Conservation (phyloP, 2,888 invertebrate genomes). For the Nomada fabriciana region DNA sequence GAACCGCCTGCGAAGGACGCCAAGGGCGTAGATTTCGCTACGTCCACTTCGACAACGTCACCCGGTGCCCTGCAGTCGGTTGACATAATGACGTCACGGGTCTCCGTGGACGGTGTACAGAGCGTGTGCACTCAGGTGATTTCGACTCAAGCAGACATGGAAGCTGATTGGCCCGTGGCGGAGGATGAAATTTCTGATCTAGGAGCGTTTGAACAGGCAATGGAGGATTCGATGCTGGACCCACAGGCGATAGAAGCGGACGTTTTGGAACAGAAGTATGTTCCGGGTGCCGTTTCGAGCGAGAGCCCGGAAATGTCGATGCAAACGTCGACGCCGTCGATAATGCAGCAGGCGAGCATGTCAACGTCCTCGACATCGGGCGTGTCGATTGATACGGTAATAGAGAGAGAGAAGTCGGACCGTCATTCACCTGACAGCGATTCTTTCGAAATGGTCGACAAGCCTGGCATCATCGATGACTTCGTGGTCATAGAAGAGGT, state of each 20-base stretch:
- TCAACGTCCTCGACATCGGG: conserved; percentile 82
- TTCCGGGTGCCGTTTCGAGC: background rate
- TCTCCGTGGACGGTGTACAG: conserved; percentile 85
- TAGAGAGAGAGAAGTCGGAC: conserved; percentile 79
- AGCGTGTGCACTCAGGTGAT: conserved; percentile 86
- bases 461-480: conserved; percentile 94
- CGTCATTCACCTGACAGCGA: conserved; percentile 91
- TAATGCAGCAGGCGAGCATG: conserved; percentile 82
- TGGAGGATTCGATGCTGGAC: conserved; percentile 7
- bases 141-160: conserved; percentile 74
- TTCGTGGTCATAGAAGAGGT: conserved; percentile 96
- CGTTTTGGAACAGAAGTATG: conserved; percentile 48
- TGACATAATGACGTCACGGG: conserved; percentile 85
- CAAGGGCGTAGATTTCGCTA: conserved; percentile 77
- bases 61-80: conserved; percentile 84
- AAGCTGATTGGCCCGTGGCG: conserved; percentile 1
- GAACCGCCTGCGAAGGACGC: conserved; percentile 64
- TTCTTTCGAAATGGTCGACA: conserved; percentile 94
- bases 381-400: conserved; percentile 80
- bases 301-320: conserved; percentile 62
- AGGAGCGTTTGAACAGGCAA: background rate
- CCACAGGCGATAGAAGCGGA: conserved; percentile 49
- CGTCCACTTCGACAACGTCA: conserved; percentile 82
- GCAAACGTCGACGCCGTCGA: conserved; percentile 68
- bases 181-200: background rate